These are phyloP conservation scores for Nasonia longicornis DNA, from an alignment of 1,140 invertebrate species.

Conservation along the genomic window DNA sequence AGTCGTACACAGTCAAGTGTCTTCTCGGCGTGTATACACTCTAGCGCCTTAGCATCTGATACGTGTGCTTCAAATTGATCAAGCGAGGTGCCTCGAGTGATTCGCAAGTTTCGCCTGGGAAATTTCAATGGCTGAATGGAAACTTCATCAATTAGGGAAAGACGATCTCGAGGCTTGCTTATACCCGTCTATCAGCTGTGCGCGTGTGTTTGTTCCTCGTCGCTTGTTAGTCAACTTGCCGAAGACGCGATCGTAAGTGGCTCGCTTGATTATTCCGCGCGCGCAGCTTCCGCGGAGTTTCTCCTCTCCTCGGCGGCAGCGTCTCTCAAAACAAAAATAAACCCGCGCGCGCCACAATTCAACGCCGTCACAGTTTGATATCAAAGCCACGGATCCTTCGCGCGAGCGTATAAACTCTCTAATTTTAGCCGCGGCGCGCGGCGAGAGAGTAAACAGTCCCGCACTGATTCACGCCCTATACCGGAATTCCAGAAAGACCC, in stretches of 20 bases:
- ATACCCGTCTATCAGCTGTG: background rate
- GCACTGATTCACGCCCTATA: conserved; percentile 2
- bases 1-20: too few relatives aligned
- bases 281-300: background rate
- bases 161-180: background rate
- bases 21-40: background rate
- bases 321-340: background rate
- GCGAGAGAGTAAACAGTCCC: conserved; percentile 13
- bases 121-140: conserved; percentile 34
- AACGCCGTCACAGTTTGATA: background rate
- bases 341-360: background rate
- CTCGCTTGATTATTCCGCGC: background rate
- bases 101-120: conserved; percentile 11
- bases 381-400: background rate
- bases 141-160: conserved; percentile 35
- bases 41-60: background rate
- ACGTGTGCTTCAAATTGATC: background rate
- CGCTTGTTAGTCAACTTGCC: conserved; percentile 14
- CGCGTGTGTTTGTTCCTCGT: background rate
- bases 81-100: background rate
- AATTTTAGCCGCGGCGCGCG: background rate
- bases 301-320: too few relatives aligned
- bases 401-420: background rate
- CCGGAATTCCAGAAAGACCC: conserved; percentile 7
- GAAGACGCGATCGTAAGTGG: background rate